Conservation (phyloP, 2,888 invertebrate genomes). For the Crematogaster levior region DNA sequence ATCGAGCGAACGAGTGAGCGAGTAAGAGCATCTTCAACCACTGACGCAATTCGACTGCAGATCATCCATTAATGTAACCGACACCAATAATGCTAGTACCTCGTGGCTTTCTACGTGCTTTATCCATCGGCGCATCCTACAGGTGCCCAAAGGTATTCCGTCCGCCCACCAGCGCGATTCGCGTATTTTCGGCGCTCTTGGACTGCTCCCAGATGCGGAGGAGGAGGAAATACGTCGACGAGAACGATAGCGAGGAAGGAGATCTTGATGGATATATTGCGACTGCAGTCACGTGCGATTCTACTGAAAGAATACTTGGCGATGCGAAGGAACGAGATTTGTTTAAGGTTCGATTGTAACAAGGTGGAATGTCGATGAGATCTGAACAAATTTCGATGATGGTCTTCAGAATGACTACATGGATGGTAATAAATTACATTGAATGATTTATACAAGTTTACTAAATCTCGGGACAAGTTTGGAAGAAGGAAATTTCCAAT, state of each 20-base stretch:
- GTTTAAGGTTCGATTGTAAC: no score
- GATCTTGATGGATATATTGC: slow-evolving; percentile 47
- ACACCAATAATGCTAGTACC: slow-evolving; percentile 19
- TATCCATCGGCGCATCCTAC: slow-evolving; percentile 69
- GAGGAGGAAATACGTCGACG: slow-evolving; percentile 49
- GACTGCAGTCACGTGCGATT: slow-evolving; percentile 50
- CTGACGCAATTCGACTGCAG: slow-evolving; percentile 65
- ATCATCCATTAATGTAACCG: slow-evolving; percentile 52
- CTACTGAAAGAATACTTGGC: slow-evolving; percentile 12
- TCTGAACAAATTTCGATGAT: neutral
- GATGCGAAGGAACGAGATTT: neutral
- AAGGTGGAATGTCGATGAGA: neutral
- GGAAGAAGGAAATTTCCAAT: slow-evolving; percentile 8
- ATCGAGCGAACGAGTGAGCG: slow-evolving; percentile 38
- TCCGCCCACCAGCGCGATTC: slow-evolving; percentile 57
- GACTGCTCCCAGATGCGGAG: slow-evolving; percentile 72
- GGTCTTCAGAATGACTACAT: neutral
- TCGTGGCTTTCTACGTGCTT: slow-evolving; percentile 58
- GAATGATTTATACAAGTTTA: neutral
- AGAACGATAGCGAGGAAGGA: slow-evolving; percentile 23
- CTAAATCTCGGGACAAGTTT: neutral
- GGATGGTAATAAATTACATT: neutral
- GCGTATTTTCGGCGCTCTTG: slow-evolving; percentile 72
- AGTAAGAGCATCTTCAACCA: slow-evolving; percentile 29
- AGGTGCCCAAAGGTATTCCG: slow-evolving; percentile 69